Evolutionary conservation across 2,113 vertebrate species (phyloP), one percentile per base, ranked within the genome.

Genomic region (Rafetus swinhoei): DNA sequence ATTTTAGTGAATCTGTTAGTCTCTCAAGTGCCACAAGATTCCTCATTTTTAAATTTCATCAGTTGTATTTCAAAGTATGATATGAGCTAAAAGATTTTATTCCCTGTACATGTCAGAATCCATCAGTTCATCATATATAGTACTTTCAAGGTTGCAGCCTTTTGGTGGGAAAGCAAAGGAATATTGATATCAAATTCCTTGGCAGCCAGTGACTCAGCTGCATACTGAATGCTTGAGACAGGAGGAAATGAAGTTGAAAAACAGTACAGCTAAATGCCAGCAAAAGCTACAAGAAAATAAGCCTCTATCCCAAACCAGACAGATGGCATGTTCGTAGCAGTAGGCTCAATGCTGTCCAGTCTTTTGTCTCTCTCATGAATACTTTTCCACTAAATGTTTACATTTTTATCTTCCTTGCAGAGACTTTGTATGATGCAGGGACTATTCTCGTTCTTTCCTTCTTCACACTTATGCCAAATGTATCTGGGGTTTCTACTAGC

Each of bases 121-220:
- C 65, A 72, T 35, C 18, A 35, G n/a, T 65, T 72, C 65, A 35
- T 72, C 32, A 35, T 35, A 35, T 35, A 15, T 35, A 52, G 14
- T 25, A 21, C 45, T 29, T 13, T 9, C 2, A 55, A 2, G 57
- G 21, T 2, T 72, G 0, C 0, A 2, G 62, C 52, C 56, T 16
- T 9, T 0, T 79, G 1, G 18, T 9, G 9, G 53, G n/a, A 52
- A n/a, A 10, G 25, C 4, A 0, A 0, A 45, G 27, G 29, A 4
- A 14, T 1, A 24, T 29, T 32, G 80, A 2, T 2, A 29, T 39
- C 12, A 22, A 1, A 62, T 24, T 50, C 72, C 72, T 8, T 50
- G 21, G 92, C 79, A 27, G 55, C 59, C 79, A n/a, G 81, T 82
- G 79, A 27, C 89, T 69, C 65, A 0, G 79, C 69, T 1, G 1